Base-by-base conservation (phyloP, 2,113 vertebrate genomes). In the Epinephelus cyanopodus region DNA sequence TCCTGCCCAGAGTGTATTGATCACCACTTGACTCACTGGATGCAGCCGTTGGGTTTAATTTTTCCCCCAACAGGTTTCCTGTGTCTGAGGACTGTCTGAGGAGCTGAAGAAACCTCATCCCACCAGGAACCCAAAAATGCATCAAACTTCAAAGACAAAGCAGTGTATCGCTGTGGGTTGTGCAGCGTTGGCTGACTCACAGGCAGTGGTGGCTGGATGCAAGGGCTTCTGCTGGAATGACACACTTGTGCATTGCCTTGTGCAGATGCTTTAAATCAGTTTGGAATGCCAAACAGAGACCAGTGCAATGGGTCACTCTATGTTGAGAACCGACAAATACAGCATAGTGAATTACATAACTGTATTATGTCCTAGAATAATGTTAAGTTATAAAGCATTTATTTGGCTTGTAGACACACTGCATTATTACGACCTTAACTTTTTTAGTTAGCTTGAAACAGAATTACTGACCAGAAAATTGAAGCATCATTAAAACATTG, bases 11-110 rank as follows among this genome's bases (percentile, higher is more conserved):
- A 81, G 83, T 50, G 78, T 85, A 94, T 89, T 92, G 90, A 93
- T 94, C 92, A 90, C 82, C 74, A 82, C 70, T 93, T 91, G 90
- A 94, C 81, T 92, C 92, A 91, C 78, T 87, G 68, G 74, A 82
- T 74, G 54, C 89, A 93, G 86, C 84, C 71, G 57, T 77, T 70
- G 74, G 87, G 81, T 79, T 90, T 83, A 79, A 83, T 86, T 73
- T 89, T 50, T 45, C 75, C 75, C 78, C 82, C 23, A 19, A 86
- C 82, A 82, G 50, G 84, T 89, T 93, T 93, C 89, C 87, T 93
- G 89, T 92, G 83, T 87, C 90, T 90, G 81, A 86, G 66, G 75
- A 77, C 76, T 80, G 78, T 89, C 87, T 90, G 79, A 87, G 74
- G 79, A 79, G 79, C 56, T 70, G 54, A 70, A 84, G 70, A 87